Evolutionary conservation across 2,797 vertebrate species (phyloP), one percentile per base, ranked within the genome.

Genomic region (Paratrypauchen microcephalus): DNA sequence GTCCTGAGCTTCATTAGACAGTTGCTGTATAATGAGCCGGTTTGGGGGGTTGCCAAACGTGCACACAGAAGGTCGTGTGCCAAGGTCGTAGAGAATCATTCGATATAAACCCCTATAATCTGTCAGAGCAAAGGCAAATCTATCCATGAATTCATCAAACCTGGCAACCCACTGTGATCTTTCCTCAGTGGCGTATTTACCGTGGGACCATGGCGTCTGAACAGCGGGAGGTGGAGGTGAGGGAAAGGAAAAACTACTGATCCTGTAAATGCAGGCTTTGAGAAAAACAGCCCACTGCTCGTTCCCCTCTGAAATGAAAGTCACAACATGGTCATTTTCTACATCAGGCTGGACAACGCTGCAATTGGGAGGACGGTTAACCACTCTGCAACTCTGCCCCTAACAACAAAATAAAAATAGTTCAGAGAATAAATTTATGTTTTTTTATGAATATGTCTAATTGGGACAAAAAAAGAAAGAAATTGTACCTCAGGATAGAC

Each of bases 81-180:
- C 59, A 61, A 61, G 59, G 59, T 9, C 59, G 13, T 12, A 19
- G 19, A 61, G 30, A 8, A 61, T 61, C 59, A 39, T 21, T 61
- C 59, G 21, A 39, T 30, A 39, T 61, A 32, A 39, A 9, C 19
- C 32, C 6, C 59, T 61, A 12, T 21, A 21, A 39, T 21, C 59
- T 39, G 30, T 39, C 28, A 61, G 18, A 61, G 59, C 59, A 61
- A 39, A 61, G 59, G 59, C 59, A 61, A 39, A 61, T 39, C 19
- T 32, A 61, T 39, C 39, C 59, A 39, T 61, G 59, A 61, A 61
- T 39, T 61, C 59, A 39, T 39, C 59, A 61, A 39, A 36, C 32
- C 59, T 21, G 59, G 59, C 59, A n/a, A 61, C 59, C 59, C 59
- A 21, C 59, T 39, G 59, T 39, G 59, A 30, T 9, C 12, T 61